Conservation (phyloP, 2,797 vertebrate species). For the Xyrichtys novacula region DNA sequence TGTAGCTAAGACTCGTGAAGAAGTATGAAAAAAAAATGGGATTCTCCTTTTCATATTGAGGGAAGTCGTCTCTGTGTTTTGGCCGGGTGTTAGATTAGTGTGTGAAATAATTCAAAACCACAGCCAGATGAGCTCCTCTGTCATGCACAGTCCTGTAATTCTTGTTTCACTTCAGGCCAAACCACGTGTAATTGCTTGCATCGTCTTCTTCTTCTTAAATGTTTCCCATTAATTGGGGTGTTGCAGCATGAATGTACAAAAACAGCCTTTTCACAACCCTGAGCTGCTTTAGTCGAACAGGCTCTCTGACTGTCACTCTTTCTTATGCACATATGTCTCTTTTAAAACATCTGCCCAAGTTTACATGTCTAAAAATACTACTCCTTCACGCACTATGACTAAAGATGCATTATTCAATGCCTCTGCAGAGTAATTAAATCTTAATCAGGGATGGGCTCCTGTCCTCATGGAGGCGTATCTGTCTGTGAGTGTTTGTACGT, state of each 20-base stretch:
- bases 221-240: slow-evolving; percentile 22
- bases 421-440: slow-evolving; percentile 84
- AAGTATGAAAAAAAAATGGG: too few species aligned
- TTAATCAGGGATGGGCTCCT: slow-evolving; percentile 76
- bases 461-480: slow-evolving; percentile 30
- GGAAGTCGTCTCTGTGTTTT: neutral
- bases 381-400: slow-evolving; percentile 67
- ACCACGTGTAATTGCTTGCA: neutral
- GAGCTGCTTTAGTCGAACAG: neutral
- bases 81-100: neutral
- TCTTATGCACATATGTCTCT: slow-evolving; percentile 44
- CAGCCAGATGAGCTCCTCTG: neutral
- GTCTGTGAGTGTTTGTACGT: slow-evolving; percentile 10
- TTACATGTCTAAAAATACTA: slow-evolving; percentile 81
- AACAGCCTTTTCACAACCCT: neutral
- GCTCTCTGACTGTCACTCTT: slow-evolving; percentile 27
- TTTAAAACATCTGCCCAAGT: slow-evolving; percentile 60
- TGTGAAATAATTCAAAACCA: neutral
- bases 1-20: too few species aligned
- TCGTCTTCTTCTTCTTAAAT: neutral
- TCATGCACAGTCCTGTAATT: neutral
- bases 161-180: slow-evolving; percentile 5
- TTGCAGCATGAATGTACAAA: slow-evolving; percentile 7
- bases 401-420: slow-evolving; percentile 82
- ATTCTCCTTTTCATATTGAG: neutral